Evolutionary conservation across 2,113 vertebrate species (phyloP).

Genomic region (Callaeas wilsoni): DNA sequence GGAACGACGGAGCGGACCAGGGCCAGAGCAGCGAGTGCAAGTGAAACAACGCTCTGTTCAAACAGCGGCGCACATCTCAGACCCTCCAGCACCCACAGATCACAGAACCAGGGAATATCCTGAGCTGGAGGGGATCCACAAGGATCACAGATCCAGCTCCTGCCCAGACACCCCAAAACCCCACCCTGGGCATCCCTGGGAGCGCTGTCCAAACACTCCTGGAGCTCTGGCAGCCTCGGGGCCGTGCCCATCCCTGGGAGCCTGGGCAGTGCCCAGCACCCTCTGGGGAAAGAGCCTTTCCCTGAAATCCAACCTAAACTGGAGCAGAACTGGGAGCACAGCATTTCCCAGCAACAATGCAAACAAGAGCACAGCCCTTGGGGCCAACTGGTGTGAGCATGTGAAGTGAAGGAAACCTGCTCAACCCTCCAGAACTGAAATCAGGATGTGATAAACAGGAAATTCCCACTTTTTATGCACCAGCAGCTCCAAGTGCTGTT

Average conservation of each 20-base stretch:
- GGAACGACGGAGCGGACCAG: background rate
- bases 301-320: background rate
- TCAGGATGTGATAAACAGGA: accelerated
- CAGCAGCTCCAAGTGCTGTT: background rate
- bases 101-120: background rate
- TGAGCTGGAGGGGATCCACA: background rate
- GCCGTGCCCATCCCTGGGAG: background rate
- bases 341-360: accelerated
- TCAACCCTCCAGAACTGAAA: background rate
- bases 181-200: background rate
- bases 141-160: background rate
- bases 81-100: background rate
- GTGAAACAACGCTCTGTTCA: background rate
- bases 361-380: background rate
- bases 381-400: accelerated
- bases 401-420: accelerated
- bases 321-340: background rate
- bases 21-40: background rate
- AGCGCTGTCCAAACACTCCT: accelerated
- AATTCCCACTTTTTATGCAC: background rate
- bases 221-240: no score
- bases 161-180: background rate
- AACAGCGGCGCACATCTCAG: background rate
- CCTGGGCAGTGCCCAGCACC: background rate
- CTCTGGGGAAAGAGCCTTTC: background rate